A percentile compares a stretch with the other conserved stretches of the same genome.
Conservation (phyloP, 2,888 invertebrate genomes). For the Ormyrus labotus region DNA sequence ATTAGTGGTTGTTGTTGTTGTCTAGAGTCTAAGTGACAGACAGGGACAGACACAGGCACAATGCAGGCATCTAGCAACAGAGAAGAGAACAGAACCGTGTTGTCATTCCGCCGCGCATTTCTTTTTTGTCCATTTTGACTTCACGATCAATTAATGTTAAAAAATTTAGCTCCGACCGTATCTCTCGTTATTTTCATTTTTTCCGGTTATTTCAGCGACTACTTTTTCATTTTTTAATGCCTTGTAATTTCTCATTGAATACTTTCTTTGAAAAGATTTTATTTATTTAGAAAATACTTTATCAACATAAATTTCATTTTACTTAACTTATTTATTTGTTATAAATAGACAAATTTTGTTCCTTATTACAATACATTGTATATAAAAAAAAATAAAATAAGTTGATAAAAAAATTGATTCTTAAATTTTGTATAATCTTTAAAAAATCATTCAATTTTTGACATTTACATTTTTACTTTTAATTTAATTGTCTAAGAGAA, state of each 20-base stretch:
- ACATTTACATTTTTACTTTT: conserved; percentile 9
- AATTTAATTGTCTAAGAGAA: conserved; percentile 36
- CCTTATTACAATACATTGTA: too few relatives aligned
- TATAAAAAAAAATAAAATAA: too few relatives aligned
- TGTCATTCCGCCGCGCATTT: conserved; percentile 74
- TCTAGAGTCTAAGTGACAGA: conserved; percentile 77
- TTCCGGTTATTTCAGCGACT: background rate
- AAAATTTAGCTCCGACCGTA: background rate
- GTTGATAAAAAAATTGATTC: too few relatives aligned
- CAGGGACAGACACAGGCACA: conserved; percentile 77
- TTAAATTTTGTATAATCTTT: too few relatives aligned
- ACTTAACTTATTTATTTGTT: too few relatives aligned
- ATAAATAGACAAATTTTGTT: too few relatives aligned
- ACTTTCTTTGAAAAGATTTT: too few relatives aligned
- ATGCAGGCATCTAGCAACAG: conserved; percentile 96
- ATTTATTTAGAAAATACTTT: too few relatives aligned
- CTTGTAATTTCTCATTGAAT: too few relatives aligned
- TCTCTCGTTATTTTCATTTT: conserved; percentile 3
- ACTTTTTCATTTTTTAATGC: too few relatives aligned
- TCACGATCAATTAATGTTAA: background rate
- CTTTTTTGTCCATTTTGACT: conserved; percentile 31
- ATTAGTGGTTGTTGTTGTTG: conserved; percentile 72
- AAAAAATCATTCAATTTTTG: background rate
- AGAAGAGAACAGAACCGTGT: conserved; percentile 81
- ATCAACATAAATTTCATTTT: too few relatives aligned